Percentiles rank a stretch among this genome's conserved stretches.
Evolutionary conservation across 2,113 vertebrate genomes (phyloP).

Genomic region (Canis aureus): DNA sequence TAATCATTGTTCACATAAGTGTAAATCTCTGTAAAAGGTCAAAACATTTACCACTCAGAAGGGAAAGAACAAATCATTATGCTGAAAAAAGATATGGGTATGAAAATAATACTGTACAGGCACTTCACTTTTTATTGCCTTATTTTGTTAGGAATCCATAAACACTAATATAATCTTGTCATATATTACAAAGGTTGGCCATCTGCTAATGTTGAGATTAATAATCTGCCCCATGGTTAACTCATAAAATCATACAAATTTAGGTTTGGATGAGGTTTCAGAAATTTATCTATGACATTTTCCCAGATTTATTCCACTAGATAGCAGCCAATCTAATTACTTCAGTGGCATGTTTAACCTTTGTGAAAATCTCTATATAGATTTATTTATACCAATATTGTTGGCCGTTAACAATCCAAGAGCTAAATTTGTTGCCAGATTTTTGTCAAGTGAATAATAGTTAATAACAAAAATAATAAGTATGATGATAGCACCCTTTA

Average conservation of each 20-base stretch:
- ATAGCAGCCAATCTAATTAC: constrained; percentile 61
- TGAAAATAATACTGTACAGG: constrained; percentile 59
- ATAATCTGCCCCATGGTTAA: constrained; percentile 60
- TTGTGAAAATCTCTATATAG: constrained; percentile 57
- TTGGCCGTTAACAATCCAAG: constrained; percentile 41
- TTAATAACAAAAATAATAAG: not conserved
- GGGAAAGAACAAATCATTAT: constrained; percentile 63
- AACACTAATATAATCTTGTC: constrained; percentile 63
- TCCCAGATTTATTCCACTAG: constrained; percentile 59
- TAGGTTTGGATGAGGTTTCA: constrained; percentile 49
- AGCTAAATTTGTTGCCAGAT: not conserved
- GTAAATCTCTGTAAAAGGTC: constrained; percentile 74
- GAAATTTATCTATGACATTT: constrained; percentile 69
- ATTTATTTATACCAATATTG: constrained; percentile 44
- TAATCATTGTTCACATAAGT: constrained; percentile 67
- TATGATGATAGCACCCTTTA: not conserved
- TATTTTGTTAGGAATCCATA: constrained; percentile 68
- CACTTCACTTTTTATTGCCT: constrained; percentile 64
- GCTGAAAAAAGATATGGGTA: constrained; percentile 63
- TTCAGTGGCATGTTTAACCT: constrained; percentile 65
- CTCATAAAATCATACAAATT: constrained; percentile 62
- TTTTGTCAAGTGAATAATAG: constrained; percentile 11
- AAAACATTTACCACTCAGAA: constrained; percentile 75
- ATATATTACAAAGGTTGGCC: constrained; percentile 56
- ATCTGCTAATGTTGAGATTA: constrained; percentile 69